A percentile compares a stretch with the other conserved stretches of the same genome.
Evolutionary conservation across 2,113 vertebrate species (phyloP).

Genomic region (Nothobranchius furzeri): DNA sequence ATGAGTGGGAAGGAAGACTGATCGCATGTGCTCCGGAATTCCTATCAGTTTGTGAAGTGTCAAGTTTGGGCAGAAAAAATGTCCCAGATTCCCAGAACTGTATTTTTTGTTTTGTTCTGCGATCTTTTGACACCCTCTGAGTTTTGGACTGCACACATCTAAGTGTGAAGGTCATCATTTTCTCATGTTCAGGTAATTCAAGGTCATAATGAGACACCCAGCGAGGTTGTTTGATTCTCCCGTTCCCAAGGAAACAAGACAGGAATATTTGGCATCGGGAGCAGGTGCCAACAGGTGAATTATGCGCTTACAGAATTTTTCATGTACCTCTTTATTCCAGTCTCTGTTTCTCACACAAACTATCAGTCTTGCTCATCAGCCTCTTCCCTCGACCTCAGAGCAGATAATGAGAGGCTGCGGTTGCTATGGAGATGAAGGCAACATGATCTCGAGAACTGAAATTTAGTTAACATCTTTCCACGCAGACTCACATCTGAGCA

Average conservation of each 20-base stretch:
- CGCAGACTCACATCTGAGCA: conserved; percentile 38
- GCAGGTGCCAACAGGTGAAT: conserved; percentile 32
- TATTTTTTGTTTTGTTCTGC: too few relatives aligned
- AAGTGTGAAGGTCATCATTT: conserved; percentile 7
- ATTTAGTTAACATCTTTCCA: conserved; percentile 56
- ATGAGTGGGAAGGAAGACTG: conserved; percentile 3
- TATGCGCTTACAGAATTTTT: neutral
- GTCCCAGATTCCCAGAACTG: too few relatives aligned
- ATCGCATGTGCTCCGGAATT: neutral
- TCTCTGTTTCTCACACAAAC: neutral
- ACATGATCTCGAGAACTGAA: conserved; percentile 46
- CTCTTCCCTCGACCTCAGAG: conserved; percentile 26
- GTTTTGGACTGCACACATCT: neutral
- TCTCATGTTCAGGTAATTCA: conserved; percentile 19
- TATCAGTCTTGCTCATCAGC: conserved; percentile 50
- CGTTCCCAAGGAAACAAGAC: conserved; percentile 63
- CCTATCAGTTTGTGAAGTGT: conserved; percentile 16
- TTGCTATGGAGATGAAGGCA: conserved; percentile 68
- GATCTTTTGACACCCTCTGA: too few relatives aligned
- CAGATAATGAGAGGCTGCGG: conserved; percentile 42
- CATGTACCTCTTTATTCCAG: neutral
- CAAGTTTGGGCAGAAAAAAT: conserved; percentile 6
- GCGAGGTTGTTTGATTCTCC: conserved; percentile 17
- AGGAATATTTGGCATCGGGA: conserved; percentile 37
- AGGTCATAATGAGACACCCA: conserved; percentile 1